Base-by-base conservation (phyloP, 2,888 invertebrate genomes). In the Notocelia uddmanniana region DNA sequence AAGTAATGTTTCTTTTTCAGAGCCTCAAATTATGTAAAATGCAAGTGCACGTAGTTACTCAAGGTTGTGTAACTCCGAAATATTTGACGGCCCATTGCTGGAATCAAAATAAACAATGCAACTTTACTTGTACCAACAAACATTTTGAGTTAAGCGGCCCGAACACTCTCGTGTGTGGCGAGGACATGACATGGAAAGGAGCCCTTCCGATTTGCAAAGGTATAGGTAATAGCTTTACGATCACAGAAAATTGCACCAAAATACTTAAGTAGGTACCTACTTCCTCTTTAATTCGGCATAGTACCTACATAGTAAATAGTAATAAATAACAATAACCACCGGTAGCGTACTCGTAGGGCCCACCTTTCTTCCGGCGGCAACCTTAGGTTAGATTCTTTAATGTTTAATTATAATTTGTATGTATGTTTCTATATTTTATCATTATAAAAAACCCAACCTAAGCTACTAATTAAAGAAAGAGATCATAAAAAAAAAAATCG, bases 1-100 rank as follows among this genome's bases (percentile, higher is more conserved):
- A 23, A 13, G n/a, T 9, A 76, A 71, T 66, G 73, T 71, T 78
- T 73, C 58, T 67, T 34, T 88, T 88, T 55, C 85, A 93, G 91
- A 83, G 85, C 70, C 79, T 92, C 2, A 89, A 89, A 76, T 81
- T 87, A 64, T 94, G 94, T 78, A 90, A 92, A 80, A 89, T 91
- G 82, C 88, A 89, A 78, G 83, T 93, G 66, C 86, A 92, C 77
- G 92, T 93, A 3, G 80, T 93, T 72, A 80, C 87, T 66, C 91
- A 91, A 77, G 83, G 82, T 64, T 94, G 94, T 77, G 79, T 84
- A 23, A 80, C 88, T 26, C 90, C 93, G 60, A 87, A 83, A 74
- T 82, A 89, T 77, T 84, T 93, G 74, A 73, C 81, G 58, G 79
- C 86, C 48, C 82, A 88, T 63, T 90, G 91, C 80, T 78, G 81